phyloP scores from a whole-genome alignment of 2,797 vertebrate species.

The Notamacropus eugenii region DNA sequence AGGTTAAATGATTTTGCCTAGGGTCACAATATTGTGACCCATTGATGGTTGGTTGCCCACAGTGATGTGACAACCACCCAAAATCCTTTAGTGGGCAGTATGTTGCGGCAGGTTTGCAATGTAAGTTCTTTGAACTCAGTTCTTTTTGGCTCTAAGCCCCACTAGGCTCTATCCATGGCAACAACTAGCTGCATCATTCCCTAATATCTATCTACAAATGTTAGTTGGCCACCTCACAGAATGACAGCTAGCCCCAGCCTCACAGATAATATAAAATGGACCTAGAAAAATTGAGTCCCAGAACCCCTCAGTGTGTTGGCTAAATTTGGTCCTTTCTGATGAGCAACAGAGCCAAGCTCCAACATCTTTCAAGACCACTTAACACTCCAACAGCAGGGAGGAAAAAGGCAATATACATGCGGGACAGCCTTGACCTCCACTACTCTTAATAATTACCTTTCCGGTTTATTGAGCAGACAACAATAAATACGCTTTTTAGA shows the following conservation, averaged over 20 bases:
- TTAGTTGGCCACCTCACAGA: neutral
- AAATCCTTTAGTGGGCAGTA: too few species aligned
- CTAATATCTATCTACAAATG: neutral
- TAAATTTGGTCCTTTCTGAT: neutral
- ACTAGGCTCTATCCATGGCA: neutral
- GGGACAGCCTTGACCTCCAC: neutral
- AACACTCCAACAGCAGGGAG: slow-evolving; percentile 23
- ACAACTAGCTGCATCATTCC: neutral
- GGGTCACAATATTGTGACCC: neutral
- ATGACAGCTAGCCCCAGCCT: neutral
- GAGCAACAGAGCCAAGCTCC: slow-evolving; percentile 2
- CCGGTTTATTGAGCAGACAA: slow-evolving; percentile 25
- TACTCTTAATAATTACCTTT: slow-evolving; percentile 39
- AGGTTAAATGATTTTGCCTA: neutral
- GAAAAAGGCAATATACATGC: neutral
- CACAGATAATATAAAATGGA: slow-evolving; percentile 23
- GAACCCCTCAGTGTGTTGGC: neutral
- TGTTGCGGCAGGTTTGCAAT: neutral
- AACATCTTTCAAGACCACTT: neutral
- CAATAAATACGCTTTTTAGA: slow-evolving; percentile 44
- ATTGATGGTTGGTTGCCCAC: too few species aligned
- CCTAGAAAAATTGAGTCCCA: neutral
- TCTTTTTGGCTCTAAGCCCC: neutral
- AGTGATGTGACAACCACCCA: too few species aligned
- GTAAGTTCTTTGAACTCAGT: neutral